Percentiles rank a stretch among this genome's conserved stretches.
Conservation (phyloP, 2,113 vertebrate species). For the Butastur rufipennis region DNA sequence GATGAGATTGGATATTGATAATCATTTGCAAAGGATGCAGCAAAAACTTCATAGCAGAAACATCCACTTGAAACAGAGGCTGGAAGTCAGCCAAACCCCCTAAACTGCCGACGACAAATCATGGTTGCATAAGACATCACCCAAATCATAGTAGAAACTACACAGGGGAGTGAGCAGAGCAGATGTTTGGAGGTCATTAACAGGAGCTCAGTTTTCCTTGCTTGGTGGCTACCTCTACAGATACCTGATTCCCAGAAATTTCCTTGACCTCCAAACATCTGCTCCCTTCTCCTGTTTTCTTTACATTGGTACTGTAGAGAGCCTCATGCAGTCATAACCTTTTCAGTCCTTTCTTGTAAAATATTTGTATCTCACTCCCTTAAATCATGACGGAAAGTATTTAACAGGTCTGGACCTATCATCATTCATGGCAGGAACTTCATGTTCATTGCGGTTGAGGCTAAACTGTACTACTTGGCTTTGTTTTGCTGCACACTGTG, state of each 20-base stretch:
- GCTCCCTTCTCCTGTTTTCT: conserved; percentile 18
- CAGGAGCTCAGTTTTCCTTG: conserved; percentile 63
- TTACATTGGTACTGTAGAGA: neutral
- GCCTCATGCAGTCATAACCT: conserved; percentile 22
- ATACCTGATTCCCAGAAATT: conserved; percentile 56
- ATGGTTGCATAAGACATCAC: conserved; percentile 21
- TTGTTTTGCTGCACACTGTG: neutral
- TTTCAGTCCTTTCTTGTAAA: conserved; percentile 8
- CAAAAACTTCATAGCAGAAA: conserved; percentile 37
- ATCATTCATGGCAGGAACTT: neutral
- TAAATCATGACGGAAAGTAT: conserved; percentile 31
- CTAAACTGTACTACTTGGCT: neutral
- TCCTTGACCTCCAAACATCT: conserved; percentile 57
- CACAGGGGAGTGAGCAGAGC: conserved; percentile 32
- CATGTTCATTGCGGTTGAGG: neutral
- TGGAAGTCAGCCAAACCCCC: conserved; percentile 43
- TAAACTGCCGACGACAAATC: conserved; percentile 31
- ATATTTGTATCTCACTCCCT: neutral
- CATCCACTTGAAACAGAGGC: conserved; percentile 25
- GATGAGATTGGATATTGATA: conserved; percentile 2
- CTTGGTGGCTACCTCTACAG: conserved; percentile 58
- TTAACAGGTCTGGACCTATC: conserved; percentile 1
- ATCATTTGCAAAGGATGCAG: neutral
- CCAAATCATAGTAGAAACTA: conserved; percentile 36
- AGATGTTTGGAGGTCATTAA: conserved; percentile 65